Evolutionary conservation across 2,888 invertebrate species (phyloP).

Genomic region (Microplitis deprimator): DNA sequence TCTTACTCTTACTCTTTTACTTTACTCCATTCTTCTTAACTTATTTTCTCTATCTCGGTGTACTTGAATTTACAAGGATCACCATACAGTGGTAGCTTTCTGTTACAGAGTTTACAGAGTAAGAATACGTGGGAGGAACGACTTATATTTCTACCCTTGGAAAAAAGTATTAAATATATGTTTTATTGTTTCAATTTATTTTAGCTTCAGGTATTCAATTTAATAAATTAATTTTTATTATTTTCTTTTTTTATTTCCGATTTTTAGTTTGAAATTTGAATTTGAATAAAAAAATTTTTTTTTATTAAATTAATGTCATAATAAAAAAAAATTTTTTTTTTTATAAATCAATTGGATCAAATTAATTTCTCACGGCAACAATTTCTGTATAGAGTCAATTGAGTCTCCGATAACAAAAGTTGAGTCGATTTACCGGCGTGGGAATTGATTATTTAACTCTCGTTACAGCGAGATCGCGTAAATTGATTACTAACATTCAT

Average conservation of each 20-base stretch:
- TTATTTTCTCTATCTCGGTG: neutral
- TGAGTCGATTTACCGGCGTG: neutral
- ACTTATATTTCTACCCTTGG: slow-evolving; percentile 44
- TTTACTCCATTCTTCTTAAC: slow-evolving; percentile 8
- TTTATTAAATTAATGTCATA: neutral
- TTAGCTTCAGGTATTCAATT: neutral
- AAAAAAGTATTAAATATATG: slow-evolving; percentile 27
- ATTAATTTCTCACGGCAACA: slow-evolving; percentile 35
- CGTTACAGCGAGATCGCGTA: neutral
- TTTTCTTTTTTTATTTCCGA: neutral
- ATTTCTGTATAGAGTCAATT: slow-evolving; percentile 18
- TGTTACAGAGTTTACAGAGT: slow-evolving; percentile 28
- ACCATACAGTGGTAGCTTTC: slow-evolving; percentile 28
- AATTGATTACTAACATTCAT: too few species aligned
- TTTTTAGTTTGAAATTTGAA: neutral
- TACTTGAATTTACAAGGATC: slow-evolving; percentile 29
- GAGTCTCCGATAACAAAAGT: neutral
- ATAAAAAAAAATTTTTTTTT: neutral
- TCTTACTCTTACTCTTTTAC: neutral
- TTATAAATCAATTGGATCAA: slow-evolving; percentile 15
- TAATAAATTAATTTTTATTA: neutral
- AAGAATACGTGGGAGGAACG: slow-evolving; percentile 44
- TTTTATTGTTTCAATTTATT: slow-evolving; percentile 22
- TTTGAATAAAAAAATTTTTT: neutral
- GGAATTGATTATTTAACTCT: neutral